Evolutionary conservation across 2,113 vertebrate species (phyloP).

Genomic region (Echinops telfairi): DNA sequence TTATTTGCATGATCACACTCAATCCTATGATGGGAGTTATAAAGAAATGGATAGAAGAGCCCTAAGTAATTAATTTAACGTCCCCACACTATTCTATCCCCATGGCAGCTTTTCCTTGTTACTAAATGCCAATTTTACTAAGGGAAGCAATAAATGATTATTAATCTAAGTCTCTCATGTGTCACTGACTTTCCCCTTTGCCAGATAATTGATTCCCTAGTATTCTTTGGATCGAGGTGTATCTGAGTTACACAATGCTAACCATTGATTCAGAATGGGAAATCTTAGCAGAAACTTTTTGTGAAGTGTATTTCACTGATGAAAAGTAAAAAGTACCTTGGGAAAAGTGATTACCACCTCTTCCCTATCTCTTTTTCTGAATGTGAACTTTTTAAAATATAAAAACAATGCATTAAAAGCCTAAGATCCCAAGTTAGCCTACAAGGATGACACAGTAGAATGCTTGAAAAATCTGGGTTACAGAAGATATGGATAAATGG

Average conservation of each 20-base stretch:
- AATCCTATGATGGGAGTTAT: too few relatives aligned
- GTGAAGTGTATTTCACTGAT: background rate
- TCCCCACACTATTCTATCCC: background rate
- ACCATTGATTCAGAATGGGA: background rate
- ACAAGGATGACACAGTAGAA: background rate
- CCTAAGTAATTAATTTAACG: too few relatives aligned
- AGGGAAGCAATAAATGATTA: background rate
- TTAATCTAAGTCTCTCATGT: background rate
- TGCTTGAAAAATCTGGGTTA: background rate
- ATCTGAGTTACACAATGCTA: background rate
- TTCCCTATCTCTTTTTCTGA: background rate
- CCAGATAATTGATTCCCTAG: background rate
- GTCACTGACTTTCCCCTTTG: background rate
- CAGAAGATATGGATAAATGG: background rate
- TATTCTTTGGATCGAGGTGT: background rate
- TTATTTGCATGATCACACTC: too few relatives aligned
- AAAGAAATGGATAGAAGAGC: too few relatives aligned
- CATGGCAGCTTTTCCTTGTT: background rate
- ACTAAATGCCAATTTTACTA: background rate
- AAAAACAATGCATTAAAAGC: background rate
- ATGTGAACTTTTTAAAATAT: background rate
- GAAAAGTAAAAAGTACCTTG: background rate
- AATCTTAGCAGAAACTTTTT: background rate
- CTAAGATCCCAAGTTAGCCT: background rate
- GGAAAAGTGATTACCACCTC: background rate